Evolutionary conservation across 2,797 vertebrate genomes (phyloP), one percentile per base, ranked within the genome.

Genomic region (Parotocinclus haroldoi): DNA sequence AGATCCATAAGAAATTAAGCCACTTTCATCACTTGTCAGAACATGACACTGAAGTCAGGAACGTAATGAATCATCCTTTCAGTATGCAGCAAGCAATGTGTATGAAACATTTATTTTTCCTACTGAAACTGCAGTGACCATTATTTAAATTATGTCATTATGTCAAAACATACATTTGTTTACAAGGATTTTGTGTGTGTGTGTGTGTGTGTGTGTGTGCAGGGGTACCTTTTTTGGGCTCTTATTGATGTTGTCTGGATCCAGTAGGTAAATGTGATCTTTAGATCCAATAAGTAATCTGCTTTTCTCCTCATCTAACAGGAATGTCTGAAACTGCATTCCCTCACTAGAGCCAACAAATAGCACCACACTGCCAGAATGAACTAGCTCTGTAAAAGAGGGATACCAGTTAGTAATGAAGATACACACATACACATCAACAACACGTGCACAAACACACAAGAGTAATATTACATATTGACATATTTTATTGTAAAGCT

Each of bases 251-350:
- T 96, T 92, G 72, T 95, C 89, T 60, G 93, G 89, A 81, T 85
- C 93, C 75, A 99, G 91, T 79, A 94, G 86, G 85, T 95, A 99
- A 80, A 99, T 83, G 83, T 96, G 91, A 75, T 99, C 96, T 79
- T 90, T 93, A 78, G 92, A 89, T 71, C 97, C 97, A 1, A 96
- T 82, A 18, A 99, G 84, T 68, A 99, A 87, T 51, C 87, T 87
- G 64, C 93, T 88, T 73, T 91, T 91, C 87, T 99, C 97, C 79
- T 99, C 96, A 68, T 99, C 97, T 79, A 99, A 71, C 69, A 98
- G 87, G 80, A 99, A 82, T 0, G 95, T 93, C 81, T 93, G 95
- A 84, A 96, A 95, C 83, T 93, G 93, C 73, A 96, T 89, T 51
- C 93, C 93, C 64, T 95, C 93, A 0, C 89, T 77, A 17, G 95